Conservation (phyloP, 2,888 invertebrate species). For the Archips crataeganus region DNA sequence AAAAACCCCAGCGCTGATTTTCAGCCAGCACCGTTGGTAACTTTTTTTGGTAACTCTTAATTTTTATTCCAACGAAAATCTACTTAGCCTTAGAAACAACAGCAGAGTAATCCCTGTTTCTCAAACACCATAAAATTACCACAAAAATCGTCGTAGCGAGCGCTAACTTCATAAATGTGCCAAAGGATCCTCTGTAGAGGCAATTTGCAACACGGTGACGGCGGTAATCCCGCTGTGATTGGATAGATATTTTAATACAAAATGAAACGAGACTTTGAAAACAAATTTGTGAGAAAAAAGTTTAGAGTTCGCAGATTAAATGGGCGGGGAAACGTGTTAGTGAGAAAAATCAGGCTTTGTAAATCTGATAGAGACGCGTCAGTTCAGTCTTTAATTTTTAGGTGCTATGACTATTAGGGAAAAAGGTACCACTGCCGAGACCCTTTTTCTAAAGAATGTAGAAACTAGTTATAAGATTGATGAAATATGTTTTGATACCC, state of each 20-base stretch:
- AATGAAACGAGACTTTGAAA: slow-evolving; percentile 10
- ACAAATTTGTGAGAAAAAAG: not conserved
- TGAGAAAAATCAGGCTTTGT: too few species aligned
- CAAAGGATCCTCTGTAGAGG: slow-evolving; percentile 15
- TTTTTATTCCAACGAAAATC: not conserved
- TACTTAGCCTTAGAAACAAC: not conserved
- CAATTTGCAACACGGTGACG: slow-evolving; percentile 21
- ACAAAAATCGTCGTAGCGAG: slow-evolving; percentile 15
- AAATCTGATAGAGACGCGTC: too few species aligned
- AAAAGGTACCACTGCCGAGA: too few species aligned
- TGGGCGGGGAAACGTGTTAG: not conserved
- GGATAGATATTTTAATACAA: slow-evolving; percentile 21
- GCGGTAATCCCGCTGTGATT: slow-evolving; percentile 17
- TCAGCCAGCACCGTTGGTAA: too few species aligned
- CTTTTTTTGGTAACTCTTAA: not conserved
- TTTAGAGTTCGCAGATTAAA: not conserved
- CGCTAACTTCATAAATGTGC: slow-evolving; percentile 25
- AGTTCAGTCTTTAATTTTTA: too few species aligned
- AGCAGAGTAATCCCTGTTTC: not conserved
- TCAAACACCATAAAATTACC: slow-evolving; percentile 18
- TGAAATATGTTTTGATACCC: too few species aligned
- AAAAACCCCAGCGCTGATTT: too few species aligned
- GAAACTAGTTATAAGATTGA: too few species aligned
- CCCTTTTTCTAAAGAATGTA: too few species aligned
- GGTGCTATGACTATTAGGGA: too few species aligned